Conservation (phyloP, 1,140 invertebrate species). For the Laupala kohalensis region DNA sequence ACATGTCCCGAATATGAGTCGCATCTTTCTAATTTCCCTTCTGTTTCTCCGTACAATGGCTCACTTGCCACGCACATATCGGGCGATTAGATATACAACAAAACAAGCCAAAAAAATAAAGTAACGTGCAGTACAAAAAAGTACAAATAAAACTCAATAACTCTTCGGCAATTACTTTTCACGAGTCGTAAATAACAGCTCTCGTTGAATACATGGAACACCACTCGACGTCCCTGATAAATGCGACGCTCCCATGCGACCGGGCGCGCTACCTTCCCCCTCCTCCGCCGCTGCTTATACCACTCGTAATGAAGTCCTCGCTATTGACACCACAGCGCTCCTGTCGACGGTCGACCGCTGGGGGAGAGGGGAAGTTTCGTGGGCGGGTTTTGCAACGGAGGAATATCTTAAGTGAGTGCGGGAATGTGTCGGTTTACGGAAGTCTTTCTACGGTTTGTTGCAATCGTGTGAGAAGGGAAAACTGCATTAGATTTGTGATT, state of each 20-base stretch:
- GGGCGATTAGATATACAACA: background rate
- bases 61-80: no score
- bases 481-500: no score
- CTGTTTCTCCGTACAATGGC: no score
- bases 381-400: background rate
- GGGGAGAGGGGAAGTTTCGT: no score
- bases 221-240: background rate
- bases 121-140: background rate
- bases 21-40: no score
- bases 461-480: no score
- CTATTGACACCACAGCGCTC: background rate
- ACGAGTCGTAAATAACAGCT: background rate
- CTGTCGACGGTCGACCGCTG: background rate
- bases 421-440: no score
- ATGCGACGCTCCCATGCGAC: background rate
- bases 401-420: no score
- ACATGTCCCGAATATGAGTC: no score
- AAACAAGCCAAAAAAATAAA: background rate
- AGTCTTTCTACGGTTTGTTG: no score
- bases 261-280: no score
- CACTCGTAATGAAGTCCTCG: background rate
- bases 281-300: no score
- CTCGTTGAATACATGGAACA: background rate
- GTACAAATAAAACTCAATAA: background rate
- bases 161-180: background rate